These are phyloP conservation scores for Heliconius erato DNA, from an alignment of 2,888 invertebrate species.

Conservation along the genomic window DNA sequence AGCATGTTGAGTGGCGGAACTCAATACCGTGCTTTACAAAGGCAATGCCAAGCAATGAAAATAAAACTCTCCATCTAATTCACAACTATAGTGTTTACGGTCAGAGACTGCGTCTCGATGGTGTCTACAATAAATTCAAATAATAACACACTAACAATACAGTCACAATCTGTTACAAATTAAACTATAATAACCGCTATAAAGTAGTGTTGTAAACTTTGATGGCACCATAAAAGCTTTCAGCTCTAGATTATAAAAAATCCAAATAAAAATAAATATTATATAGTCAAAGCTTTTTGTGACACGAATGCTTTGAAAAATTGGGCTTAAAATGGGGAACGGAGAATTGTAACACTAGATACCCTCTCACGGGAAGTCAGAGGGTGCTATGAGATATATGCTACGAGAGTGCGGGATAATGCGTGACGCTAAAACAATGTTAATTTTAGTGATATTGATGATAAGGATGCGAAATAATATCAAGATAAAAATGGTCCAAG, in stretches of 20 bases:
- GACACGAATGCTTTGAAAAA: background rate
- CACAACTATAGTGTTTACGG: background rate
- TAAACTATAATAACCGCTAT: slow-evolving; percentile 11
- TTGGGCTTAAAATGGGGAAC: background rate
- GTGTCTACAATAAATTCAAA: no score
- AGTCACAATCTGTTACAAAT: slow-evolving; percentile 23
- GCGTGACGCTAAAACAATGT: background rate
- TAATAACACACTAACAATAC: background rate
- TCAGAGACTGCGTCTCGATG: background rate
- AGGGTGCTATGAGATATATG: no score
- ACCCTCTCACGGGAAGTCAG: no score
- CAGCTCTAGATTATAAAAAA: slow-evolving; percentile 21
- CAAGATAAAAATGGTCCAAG: no score
- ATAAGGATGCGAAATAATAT: no score
- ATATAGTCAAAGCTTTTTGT: background rate
- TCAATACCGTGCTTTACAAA: background rate
- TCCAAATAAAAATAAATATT: background rate
- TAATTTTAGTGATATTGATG: no score
- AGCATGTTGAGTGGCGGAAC: no score
- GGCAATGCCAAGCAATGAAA: background rate
- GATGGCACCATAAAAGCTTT: slow-evolving; percentile 29
- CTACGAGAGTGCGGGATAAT: no score
- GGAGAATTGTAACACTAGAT: background rate
- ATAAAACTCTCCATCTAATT: background rate
- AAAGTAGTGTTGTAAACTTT: slow-evolving; percentile 28